Conservation (phyloP, 2,888 invertebrate species). For the Monopis laevigella region DNA sequence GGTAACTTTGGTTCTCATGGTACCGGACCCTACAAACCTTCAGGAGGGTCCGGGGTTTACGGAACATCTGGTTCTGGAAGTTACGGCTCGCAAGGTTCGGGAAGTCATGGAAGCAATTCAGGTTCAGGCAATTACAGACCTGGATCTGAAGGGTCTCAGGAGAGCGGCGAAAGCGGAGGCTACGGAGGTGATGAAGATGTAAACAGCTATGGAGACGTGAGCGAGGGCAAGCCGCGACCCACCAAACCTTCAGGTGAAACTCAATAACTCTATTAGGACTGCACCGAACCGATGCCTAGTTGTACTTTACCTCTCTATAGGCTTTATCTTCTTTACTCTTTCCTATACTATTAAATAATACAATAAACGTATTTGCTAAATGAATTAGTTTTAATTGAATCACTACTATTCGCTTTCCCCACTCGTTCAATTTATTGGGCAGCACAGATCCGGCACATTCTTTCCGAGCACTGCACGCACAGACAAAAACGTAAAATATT, state of each 20-base stretch:
- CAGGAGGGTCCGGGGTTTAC: constrained; percentile 13
- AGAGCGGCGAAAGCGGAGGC: constrained; percentile 28
- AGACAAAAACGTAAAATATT: constrained; percentile 39
- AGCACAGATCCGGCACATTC: constrained; percentile 32
- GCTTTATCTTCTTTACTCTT: constrained; percentile 5
- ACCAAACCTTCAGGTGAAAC: constrained; percentile 59
- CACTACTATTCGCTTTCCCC: constrained; percentile 26
- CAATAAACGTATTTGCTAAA: constrained; percentile 60
- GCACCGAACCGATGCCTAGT: constrained; percentile 1
- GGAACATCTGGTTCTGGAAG: background rate
- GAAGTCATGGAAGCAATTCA: constrained; percentile 1
- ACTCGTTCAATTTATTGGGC: background rate
- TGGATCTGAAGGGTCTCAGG: constrained; percentile 12
- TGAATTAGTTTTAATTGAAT: constrained; percentile 61
- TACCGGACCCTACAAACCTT: constrained; percentile 12
- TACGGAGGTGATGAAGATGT: constrained; percentile 43
- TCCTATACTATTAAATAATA: constrained; percentile 1
- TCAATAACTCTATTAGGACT: constrained; percentile 3
- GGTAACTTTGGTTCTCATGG: constrained; percentile 10
- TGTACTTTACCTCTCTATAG: constrained; percentile 1
- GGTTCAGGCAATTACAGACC: constrained; percentile 10
- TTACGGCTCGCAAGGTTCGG: background rate
- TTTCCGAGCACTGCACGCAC: constrained; percentile 32
- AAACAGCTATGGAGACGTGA: constrained; percentile 32
- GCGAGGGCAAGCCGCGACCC: constrained; percentile 27